Evolutionary conservation across 2,113 vertebrate species (phyloP), one percentile per base, ranked within the genome.

Genomic region (Elephas maximus): DNA sequence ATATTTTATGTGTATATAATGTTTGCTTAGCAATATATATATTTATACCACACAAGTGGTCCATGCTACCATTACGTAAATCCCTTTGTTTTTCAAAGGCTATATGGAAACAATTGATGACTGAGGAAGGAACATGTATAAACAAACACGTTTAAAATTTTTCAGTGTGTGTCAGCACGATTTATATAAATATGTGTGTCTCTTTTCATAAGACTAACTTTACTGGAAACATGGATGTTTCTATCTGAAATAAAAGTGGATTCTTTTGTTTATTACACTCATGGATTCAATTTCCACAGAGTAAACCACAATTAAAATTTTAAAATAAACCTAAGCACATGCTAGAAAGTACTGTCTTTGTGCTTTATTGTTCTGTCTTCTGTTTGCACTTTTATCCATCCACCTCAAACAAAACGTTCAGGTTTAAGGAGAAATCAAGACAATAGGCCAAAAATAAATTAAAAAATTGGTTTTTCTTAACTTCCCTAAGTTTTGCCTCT

Each of bases 21-120:
- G 96, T 97, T 97, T 96, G 95, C 57, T 92, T 97, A 97, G 83
- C 44, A 30, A 95, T 85, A 88, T 94, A 82, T 97, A n/a, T 98
- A 97, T 98, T 98, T 98, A 98, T 98, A 84, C 91, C 88, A 79
- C 91, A 97, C 76, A 97, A 97, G 97, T 97, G 77, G 89, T 81
- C 89, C 87, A 65, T 92, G 71, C 73, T 93, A 81, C 88, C 94
- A 87, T 91, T 97, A 93, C 11, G 82, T 95, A 96, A 98, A 98
- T 98, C 63, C 94, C n/a, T 97, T 96, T 97, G n/a, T 98, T 97
- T 98, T 98, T 98, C 53, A 89, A 97, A 95, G 76, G 74, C 63
- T 98, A 0, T 85, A 14, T 93, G 65, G 94, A 96, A 98, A 71
- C 69, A 97, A 91, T 24, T 98, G 90, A 96, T 95, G 53, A 8